Evolutionary conservation across 2,888 invertebrate genomes (phyloP).

Genomic region (Sinhomidia bicolor): DNA sequence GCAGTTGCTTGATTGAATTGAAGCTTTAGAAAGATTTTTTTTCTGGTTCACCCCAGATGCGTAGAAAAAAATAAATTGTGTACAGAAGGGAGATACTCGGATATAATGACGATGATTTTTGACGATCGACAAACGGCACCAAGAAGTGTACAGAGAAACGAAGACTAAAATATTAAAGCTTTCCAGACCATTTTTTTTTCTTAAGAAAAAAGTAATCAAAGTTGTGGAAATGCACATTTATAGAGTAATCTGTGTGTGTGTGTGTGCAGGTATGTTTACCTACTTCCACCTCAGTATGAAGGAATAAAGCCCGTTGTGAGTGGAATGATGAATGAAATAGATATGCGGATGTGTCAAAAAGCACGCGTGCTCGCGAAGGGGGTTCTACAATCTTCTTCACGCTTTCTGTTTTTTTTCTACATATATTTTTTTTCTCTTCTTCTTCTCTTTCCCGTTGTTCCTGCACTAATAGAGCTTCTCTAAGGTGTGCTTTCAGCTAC

Average conservation of each 20-base stretch:
- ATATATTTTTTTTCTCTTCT: no score
- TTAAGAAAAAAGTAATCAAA: no score
- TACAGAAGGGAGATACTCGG: not conserved
- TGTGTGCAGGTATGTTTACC: not conserved
- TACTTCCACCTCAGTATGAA: no score
- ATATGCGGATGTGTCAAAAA: conserved; percentile 80
- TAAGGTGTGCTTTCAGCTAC: conserved; percentile 11
- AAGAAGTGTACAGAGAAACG: not conserved
- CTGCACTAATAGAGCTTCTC: conserved; percentile 20
- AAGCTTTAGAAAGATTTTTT: not conserved
- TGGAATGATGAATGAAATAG: conserved; percentile 77
- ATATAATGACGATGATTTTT: not conserved
- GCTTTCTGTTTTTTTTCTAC: conserved; percentile 30
- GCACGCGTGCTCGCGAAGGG: conserved; percentile 80
- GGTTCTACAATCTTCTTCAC: conserved; percentile 72
- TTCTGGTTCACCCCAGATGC: not conserved
- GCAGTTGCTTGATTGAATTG: not conserved
- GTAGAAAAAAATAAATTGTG: not conserved
- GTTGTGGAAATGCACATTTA: no score
- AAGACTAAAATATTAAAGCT: no score
- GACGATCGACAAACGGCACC: not conserved
- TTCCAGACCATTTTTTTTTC: no score
- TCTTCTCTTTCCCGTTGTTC: conserved; percentile 33
- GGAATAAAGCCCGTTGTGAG: not conserved
- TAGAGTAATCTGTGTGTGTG: no score